Conservation (phyloP, 2,113 vertebrate species). For the Oryzias melastigma region DNA sequence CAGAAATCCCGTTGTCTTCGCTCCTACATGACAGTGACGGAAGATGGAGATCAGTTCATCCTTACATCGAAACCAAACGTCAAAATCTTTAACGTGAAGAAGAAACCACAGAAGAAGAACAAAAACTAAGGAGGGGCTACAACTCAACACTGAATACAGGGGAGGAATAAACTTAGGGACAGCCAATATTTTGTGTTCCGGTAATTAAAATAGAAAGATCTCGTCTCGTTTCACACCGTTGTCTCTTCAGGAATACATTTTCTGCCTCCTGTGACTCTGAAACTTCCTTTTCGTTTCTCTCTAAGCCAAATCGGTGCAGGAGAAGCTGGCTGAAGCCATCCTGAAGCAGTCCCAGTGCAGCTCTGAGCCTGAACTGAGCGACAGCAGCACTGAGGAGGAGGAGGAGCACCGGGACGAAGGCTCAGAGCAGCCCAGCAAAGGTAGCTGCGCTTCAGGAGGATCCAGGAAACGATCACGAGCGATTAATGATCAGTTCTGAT, state of each 20-base stretch:
- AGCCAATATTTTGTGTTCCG: too few species aligned
- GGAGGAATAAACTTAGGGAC: too few species aligned
- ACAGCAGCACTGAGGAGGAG: constrained; percentile 72
- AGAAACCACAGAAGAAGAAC: too few species aligned
- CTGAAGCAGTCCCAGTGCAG: constrained; percentile 50
- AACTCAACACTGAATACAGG: too few species aligned
- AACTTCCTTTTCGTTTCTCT: constrained; percentile 36
- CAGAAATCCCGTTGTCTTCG: too few species aligned
- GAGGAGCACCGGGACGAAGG: constrained; percentile 33
- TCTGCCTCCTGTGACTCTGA: neutral
- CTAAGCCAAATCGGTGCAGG: constrained; percentile 79
- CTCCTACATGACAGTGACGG: too few species aligned
- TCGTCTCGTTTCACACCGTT: too few species aligned
- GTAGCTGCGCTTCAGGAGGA: constrained; percentile 23
- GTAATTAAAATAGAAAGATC: too few species aligned
- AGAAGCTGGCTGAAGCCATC: constrained; percentile 75
- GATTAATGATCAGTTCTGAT: neutral
- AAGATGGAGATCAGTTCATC: too few species aligned
- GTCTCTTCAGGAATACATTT: neutral
- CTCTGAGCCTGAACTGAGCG: constrained; percentile 73
- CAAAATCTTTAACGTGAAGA: too few species aligned
- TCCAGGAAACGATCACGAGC: neutral
- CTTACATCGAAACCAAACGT: too few species aligned
- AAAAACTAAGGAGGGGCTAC: too few species aligned
- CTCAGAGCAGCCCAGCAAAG: constrained; percentile 31